These are phyloP conservation scores for Drosophila erecta DNA, from an alignment of 1,140 invertebrate genomes.

Conservation along the genomic window DNA sequence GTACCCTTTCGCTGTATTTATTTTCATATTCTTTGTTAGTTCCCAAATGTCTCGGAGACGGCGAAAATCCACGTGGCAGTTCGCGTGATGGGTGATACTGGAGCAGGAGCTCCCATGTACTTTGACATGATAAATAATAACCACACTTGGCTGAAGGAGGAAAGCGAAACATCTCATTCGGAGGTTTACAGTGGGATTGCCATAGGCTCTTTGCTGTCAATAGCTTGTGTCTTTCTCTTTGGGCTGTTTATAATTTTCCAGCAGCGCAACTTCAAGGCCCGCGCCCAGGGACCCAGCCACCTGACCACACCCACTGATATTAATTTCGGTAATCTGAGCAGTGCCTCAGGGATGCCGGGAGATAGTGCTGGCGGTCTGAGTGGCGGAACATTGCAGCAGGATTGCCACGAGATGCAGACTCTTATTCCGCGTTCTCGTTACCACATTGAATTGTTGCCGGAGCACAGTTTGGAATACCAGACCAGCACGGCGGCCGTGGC, in stretches of 20 bases:
- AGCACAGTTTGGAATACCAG: constrained; percentile 70
- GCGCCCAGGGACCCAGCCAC: constrained; percentile 72
- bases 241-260: constrained; percentile 75
- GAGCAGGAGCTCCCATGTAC: constrained; percentile 74
- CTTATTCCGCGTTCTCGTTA: constrained; percentile 75
- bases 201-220: constrained; percentile 75
- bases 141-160: constrained; percentile 45
- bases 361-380: constrained; percentile 77
- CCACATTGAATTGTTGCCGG: constrained; percentile 70
- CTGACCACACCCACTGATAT: constrained; percentile 76
- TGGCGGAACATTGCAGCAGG: constrained; percentile 75
- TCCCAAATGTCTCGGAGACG: constrained; percentile 77
- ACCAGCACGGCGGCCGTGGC: constrained; percentile 57
- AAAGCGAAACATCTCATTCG: constrained; percentile 37
- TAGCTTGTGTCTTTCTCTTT: constrained; percentile 70
- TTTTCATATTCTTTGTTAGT: constrained; percentile 37
- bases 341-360: constrained; percentile 67
- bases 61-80: constrained; percentile 79
- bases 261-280: constrained; percentile 71
- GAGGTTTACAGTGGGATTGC: constrained; percentile 76
- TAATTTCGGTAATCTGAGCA: constrained; percentile 76
- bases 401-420: constrained; percentile 83
- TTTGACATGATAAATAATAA: constrained; percentile 69
- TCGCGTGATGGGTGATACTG: constrained; percentile 77
- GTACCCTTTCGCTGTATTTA: neutral